Percentiles rank a stretch among this genome's conserved stretches.
Conservation (phyloP, 2,888 invertebrate species). For the Pyrochroa serraticornis region DNA sequence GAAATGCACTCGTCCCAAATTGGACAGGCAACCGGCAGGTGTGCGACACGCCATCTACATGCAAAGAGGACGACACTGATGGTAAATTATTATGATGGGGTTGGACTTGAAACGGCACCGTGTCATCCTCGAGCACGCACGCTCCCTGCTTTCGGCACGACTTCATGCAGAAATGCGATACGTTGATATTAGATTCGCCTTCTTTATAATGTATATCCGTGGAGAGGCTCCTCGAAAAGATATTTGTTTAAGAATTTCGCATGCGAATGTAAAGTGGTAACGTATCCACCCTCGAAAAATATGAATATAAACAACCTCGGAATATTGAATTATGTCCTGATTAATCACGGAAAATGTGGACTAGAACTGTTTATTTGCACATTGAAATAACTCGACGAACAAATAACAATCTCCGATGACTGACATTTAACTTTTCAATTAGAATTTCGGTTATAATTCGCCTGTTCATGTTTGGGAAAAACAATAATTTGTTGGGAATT, state of each 20-base stretch:
- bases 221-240: conserved; percentile 9
- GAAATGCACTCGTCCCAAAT: conserved; percentile 16
- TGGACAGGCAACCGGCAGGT: conserved; percentile 11
- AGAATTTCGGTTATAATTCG: too few relatives aligned
- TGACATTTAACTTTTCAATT: too few relatives aligned
- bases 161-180: conserved; percentile 23
- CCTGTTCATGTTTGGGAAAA: too few relatives aligned
- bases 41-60: conserved; percentile 6
- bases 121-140: conserved; percentile 12
- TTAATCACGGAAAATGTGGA: neutral
- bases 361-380: too few relatives aligned
- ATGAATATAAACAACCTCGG: conserved; percentile 1
- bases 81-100: conserved; percentile 10
- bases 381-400: too few relatives aligned
- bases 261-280: conserved; percentile 7
- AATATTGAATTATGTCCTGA: conserved; percentile 5
- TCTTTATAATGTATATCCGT: conserved; percentile 22
- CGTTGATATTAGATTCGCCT: conserved; percentile 22
- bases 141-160: conserved; percentile 18
- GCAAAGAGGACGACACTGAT: conserved; percentile 5
- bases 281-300: neutral
- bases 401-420: too few relatives aligned
- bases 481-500: too few relatives aligned
- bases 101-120: neutral
- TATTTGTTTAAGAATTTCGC: conserved; percentile 18